Conservation (phyloP, 2,797 vertebrate species). For the Trichosurus vulpecula region DNA sequence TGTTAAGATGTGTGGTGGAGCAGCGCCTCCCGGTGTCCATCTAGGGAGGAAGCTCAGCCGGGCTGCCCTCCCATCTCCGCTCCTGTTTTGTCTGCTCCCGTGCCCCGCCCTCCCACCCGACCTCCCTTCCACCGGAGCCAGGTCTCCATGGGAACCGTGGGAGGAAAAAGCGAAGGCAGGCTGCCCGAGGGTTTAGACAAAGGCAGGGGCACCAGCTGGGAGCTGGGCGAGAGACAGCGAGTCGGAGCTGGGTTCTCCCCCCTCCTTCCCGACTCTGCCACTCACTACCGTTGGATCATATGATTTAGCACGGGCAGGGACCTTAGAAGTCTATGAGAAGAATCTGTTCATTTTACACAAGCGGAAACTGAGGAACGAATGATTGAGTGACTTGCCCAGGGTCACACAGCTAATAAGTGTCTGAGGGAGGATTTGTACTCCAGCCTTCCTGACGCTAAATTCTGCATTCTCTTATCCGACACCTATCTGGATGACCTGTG, state of each 20-base stretch:
- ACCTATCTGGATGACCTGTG: not conserved
- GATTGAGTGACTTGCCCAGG: not conserved
- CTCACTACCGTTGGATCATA: not conserved
- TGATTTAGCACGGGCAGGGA: not conserved
- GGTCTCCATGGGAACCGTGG: slow-evolving; percentile 32
- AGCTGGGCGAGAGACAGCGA: not conserved
- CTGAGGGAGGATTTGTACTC: not conserved
- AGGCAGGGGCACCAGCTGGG: not conserved
- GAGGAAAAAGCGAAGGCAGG: not conserved
- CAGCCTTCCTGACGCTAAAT: not conserved
- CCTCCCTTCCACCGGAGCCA: not conserved
- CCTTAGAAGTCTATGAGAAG: not conserved
- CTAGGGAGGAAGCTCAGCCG: not conserved
- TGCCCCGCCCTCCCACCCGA: not conserved
- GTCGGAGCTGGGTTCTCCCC: not conserved
- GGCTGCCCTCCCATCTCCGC: not conserved
- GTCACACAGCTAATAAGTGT: not conserved
- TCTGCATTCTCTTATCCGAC: not conserved
- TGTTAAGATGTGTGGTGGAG: not conserved
- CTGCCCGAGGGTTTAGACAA: not conserved
- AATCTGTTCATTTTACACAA: not conserved
- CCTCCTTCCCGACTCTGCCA: not conserved
- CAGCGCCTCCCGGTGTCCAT: not conserved
- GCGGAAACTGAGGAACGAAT: not conserved
- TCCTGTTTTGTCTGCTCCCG: not conserved